Conservation (phyloP, 2,797 vertebrate genomes). For the Chaenodraco wilsoni region DNA sequence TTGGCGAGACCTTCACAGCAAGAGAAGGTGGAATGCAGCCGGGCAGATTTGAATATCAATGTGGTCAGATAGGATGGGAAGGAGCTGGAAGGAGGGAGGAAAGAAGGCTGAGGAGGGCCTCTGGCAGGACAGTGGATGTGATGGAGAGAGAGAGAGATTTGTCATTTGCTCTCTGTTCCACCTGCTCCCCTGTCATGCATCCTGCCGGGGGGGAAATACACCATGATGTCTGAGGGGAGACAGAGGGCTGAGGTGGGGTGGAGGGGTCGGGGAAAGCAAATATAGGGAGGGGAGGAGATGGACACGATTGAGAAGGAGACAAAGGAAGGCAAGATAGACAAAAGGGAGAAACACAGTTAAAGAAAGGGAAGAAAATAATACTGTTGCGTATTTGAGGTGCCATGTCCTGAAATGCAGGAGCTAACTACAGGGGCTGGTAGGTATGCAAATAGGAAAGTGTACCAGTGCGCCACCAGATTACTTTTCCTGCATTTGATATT, state of each 20-base stretch:
- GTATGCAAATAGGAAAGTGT: constrained; percentile 85
- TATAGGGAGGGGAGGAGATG: constrained; percentile 44
- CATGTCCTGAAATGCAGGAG: constrained; percentile 70
- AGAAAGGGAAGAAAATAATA: constrained; percentile 62
- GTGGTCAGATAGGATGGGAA: constrained; percentile 71
- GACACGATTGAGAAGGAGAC: constrained; percentile 56
- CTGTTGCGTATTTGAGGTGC: constrained; percentile 71
- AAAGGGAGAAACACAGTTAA: constrained; percentile 42
- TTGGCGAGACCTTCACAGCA: constrained; percentile 57
- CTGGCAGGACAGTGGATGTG: constrained; percentile 63
- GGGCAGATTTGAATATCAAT: constrained; percentile 82
- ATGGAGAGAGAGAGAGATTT: constrained; percentile 68
- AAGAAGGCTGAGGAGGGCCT: constrained; percentile 61
- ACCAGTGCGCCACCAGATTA: constrained; percentile 84
- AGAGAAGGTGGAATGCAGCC: constrained; percentile 60
- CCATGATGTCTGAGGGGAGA: constrained; percentile 71
- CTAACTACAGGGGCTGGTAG: constrained; percentile 81
- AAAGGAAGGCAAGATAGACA: constrained; percentile 43
- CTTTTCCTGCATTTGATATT: constrained; percentile 87
- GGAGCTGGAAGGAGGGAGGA: constrained; percentile 58
- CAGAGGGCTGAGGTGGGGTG: constrained; percentile 38
- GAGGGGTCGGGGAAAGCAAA: constrained; percentile 37
- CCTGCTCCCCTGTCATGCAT: constrained; percentile 82
- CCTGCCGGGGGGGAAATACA: constrained; percentile 64
- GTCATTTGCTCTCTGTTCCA: constrained; percentile 82